Conservation (phyloP, 2,113 vertebrate species). For the Neolamprologus fasciatus region DNA sequence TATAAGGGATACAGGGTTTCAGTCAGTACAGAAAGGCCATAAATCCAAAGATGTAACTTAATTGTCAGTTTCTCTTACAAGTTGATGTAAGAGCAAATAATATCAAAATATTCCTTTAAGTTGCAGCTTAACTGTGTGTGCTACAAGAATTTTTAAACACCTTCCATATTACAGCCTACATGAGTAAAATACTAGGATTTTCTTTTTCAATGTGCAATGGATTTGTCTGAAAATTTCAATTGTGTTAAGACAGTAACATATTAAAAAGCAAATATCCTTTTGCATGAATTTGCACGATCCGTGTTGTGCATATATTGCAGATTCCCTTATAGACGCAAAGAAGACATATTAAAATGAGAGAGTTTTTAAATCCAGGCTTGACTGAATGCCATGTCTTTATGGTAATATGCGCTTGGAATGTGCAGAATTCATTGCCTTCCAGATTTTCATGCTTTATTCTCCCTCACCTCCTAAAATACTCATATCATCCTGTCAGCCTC, state of each 20-base stretch:
- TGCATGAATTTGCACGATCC: neutral
- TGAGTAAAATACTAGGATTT: neutral
- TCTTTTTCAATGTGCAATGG: neutral
- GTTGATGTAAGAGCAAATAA: neutral
- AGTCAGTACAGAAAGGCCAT: neutral
- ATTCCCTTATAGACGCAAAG: neutral
- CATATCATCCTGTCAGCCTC: constrained; percentile 52
- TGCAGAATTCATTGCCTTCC: constrained; percentile 39
- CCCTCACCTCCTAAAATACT: constrained; percentile 31
- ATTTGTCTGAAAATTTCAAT: neutral
- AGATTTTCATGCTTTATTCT: constrained; percentile 32
- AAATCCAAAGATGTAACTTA: neutral
- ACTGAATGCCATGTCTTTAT: constrained; percentile 7
- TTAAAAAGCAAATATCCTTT: neutral
- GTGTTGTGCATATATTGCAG: neutral
- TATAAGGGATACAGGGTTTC: neutral
- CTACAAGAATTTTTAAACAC: neutral
- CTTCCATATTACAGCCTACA: neutral
- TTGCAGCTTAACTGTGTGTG: neutral
- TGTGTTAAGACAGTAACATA: neutral
- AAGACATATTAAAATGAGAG: neutral
- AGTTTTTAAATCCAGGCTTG: constrained; percentile 7
- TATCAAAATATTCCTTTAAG: neutral
- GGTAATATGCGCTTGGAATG: constrained; percentile 25
- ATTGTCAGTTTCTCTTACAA: neutral